These are phyloP conservation scores for Trichopoda pennipes DNA, from an alignment of 2,888 invertebrate species.

Conservation along the genomic window DNA sequence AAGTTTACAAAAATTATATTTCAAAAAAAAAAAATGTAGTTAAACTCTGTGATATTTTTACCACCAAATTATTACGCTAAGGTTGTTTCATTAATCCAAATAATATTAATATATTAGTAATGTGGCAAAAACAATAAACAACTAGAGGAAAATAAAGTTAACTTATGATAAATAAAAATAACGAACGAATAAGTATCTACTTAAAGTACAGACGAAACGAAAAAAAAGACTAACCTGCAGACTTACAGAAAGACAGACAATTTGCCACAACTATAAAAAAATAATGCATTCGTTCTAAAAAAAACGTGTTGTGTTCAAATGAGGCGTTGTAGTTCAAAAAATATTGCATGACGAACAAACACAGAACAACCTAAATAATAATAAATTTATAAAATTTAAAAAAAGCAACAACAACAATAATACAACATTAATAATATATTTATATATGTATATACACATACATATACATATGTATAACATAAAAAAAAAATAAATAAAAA, in stretches of 20 bases:
- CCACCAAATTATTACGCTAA: not conserved
- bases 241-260: slow-evolving; percentile 11
- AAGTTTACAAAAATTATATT: not conserved
- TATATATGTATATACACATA: too few relatives aligned
- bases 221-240: slow-evolving; percentile 4
- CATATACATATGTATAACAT: not conserved
- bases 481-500: slow-evolving; percentile 14
- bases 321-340: slow-evolving; percentile 48
- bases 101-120: not conserved
- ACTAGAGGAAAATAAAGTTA: slow-evolving; percentile 29
- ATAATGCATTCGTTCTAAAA: slow-evolving; percentile 2
- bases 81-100: not conserved
- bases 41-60: not conserved
- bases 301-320: slow-evolving; percentile 57
- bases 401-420: slow-evolving; percentile 20
- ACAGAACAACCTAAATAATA: slow-evolving; percentile 52
- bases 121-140: not conserved
- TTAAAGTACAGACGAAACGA: not conserved
- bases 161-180: slow-evolving; percentile 36
- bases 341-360: slow-evolving; percentile 58
- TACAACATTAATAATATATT: not conserved
- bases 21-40: too few relatives aligned
- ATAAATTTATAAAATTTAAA: not conserved
- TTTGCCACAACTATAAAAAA: slow-evolving; percentile 32
- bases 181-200: not conserved